Evolutionary conservation across 2,888 invertebrate genomes (phyloP), one percentile per base, ranked within the genome.

Genomic region (Lacanobia wlatinum): DNA sequence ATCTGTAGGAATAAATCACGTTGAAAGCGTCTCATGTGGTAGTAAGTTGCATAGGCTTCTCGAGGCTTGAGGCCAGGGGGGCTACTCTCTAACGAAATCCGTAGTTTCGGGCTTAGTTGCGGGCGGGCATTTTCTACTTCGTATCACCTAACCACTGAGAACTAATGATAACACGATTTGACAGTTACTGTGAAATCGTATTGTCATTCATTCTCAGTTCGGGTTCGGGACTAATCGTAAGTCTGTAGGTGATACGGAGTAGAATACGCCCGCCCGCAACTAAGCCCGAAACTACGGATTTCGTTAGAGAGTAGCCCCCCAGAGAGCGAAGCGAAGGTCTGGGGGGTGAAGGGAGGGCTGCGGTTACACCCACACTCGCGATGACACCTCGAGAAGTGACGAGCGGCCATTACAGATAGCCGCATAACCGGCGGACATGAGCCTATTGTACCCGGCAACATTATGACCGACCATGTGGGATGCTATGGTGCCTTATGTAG

Each of bases 351-450:
- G 63, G 70, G 73, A 82, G 83, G 83, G 70, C 75, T 87, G 89
- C 76, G 89, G 91, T 88, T 76, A 87, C 90, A 86, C 91, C 91
- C 89, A 92, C 92, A 90, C 89, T 38, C 43, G 43, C 55, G 85
- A 88, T 88, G 89, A 88, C 87, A 91, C 84, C 82, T 78, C 65
- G 62, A 77, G 70, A 82, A 74, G 75, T 83, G 87, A 83, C 77
- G 70, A 80, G 78, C 77, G 72, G 70, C 72, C 71, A 78, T 80
- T 84, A 75, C 38, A 72, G 79, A 87, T 86, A 80, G 74, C 82
- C 82, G 48, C 80, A 78, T 77, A 78, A 77, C 82, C 71, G 21
- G 58, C 56, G 58, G 58, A 82, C 82, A 76, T 56, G 56, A 68
- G 61, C 38, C 71, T 78, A 75, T 69, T 83, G 81, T 79, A 80